Evolutionary conservation across 2,797 vertebrate species (phyloP), one percentile per base, ranked within the genome.

Genomic region (Argyrosomus regius): DNA sequence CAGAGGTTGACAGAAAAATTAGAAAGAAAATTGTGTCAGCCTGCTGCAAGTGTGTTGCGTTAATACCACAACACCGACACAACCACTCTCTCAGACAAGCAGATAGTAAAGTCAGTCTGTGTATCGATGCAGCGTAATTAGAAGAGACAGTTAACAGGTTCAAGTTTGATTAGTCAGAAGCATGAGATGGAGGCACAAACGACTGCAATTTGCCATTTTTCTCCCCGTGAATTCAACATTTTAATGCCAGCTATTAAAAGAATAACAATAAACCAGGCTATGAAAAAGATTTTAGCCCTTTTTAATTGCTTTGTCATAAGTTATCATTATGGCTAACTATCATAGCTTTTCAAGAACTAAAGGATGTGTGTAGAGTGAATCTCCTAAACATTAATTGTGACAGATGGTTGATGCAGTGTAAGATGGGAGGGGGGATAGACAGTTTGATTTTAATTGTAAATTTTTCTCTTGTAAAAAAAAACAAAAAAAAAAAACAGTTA

Each of bases 81-180:
- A 41, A 54, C 3, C 18, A 69, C 71, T 65, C 48, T 6, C n/a
- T 74, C 65, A 77, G 24, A 85, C 61, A 39, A 72, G 57, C 82
- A 66, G 63, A 80, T 18, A 76, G 76, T 77, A 48, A 64, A 76
- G 73, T 54, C 71, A 65, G 79, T 16, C 52, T 84, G 73, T 60
- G 79, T 60, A 78, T 75, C 22, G 43, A 85, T 80, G 80, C 70
- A 57, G 74, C 9, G 31, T 90, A 83, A 93, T 90, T 82, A 89
- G 72, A 88, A 62, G 77, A 86, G 86, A 78, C 80, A 87, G 67
- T 89, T 88, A 89, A 88, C 61, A 52, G 77, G 75, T 67, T 74
- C 2, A 1, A 70, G 79, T 85, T 85, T 87, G 84, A 93, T 91
- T 90, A 89, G 87, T 77, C 75, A 72, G 79, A 87, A 11, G 58